Base-by-base conservation (phyloP, 2,113 vertebrate species). In the Columbina picui region DNA sequence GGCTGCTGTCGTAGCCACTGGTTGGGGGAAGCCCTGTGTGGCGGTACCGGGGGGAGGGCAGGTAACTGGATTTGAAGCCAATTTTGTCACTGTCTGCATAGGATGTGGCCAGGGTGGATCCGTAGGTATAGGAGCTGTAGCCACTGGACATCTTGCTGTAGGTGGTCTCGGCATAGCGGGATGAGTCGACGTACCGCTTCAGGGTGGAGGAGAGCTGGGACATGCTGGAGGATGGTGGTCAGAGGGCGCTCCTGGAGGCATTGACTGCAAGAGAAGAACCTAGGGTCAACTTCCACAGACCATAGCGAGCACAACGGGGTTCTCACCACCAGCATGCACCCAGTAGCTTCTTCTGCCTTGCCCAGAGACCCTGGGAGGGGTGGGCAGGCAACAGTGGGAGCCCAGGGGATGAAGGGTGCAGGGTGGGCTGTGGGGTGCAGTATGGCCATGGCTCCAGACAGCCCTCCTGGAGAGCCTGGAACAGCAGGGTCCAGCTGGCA, bases 131-230 rank as follows among this genome's bases (percentile, higher is more conserved):
- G 94, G 98, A 98, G 97, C 98, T 98, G 98, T 99, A 99, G 97
- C 98, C 97, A 22, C 98, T 4, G 57, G 96, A 73, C n/a, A 26
- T 97, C 95, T 98, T 99, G 97, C 98, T 98, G 57, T 97, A 98
- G 89, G 98, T 93, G 83, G 75, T 76, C 84, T 98, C 98, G 2
- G 96, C 75, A 41, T 99, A 99, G 97, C 98, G 99, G 87, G 98
- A 93, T 0, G 98, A 95, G 59, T 98, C 98, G 5, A 97, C 93
- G 36, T 99, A 99, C 53, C 99, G 98, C 98, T 99, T 99, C 98
- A 99, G 98, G 45, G 99, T 99, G 96, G 99, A 99, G 96, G 99
- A 99, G 85, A 99, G 98, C 88, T 99, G 99, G 97, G 99, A 99
- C 99, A 99, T 99, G 97, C 97, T 98, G 98, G 95, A 98, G 98